A percentile compares a stretch with the other conserved stretches of the same genome.
Evolutionary conservation across 1,140 invertebrate species (phyloP).

Genomic region (Magallana gigas): DNA sequence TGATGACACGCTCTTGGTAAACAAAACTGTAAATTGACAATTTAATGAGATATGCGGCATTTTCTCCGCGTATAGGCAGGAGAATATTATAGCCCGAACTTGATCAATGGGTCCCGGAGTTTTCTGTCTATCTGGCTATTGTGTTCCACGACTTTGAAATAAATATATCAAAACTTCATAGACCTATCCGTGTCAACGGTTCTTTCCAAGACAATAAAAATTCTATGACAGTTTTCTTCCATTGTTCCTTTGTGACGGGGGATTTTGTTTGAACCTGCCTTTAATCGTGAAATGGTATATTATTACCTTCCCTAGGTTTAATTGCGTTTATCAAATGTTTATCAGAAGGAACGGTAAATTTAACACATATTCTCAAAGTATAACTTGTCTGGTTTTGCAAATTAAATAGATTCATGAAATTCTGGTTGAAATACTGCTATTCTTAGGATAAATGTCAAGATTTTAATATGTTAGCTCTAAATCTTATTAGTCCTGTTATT

Average conservation of each 20-base stretch:
- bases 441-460: too few species aligned
- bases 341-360: too few species aligned
- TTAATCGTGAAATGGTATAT: neutral
- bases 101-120: slow-evolving; percentile 8
- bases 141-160: slow-evolving; percentile 5
- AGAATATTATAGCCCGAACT: neutral
- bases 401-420: too few species aligned
- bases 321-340: too few species aligned
- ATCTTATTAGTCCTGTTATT: too few species aligned
- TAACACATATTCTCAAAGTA: too few species aligned
- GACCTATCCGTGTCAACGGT: slow-evolving; percentile 9
- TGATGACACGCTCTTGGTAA: slow-evolving; percentile 28
- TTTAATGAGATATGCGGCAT: slow-evolving; percentile 35
- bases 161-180: slow-evolving; percentile 28
- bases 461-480: too few species aligned
- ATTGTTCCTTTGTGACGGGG: neutral
- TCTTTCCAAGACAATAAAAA: slow-evolving; percentile 22
- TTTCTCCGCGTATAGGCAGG: slow-evolving; percentile 3
- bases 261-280: slow-evolving; percentile 22
- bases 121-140: slow-evolving; percentile 2
- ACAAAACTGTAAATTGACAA: slow-evolving; percentile 31
- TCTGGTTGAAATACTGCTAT: too few species aligned
- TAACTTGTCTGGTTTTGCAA: too few species aligned
- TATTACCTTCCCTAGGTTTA: too few species aligned
- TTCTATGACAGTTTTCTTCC: neutral